A percentile compares a stretch with the other conserved stretches of the same genome.
Conservation (phyloP, 2,113 vertebrate species). For the Dipodomys spectabilis region DNA sequence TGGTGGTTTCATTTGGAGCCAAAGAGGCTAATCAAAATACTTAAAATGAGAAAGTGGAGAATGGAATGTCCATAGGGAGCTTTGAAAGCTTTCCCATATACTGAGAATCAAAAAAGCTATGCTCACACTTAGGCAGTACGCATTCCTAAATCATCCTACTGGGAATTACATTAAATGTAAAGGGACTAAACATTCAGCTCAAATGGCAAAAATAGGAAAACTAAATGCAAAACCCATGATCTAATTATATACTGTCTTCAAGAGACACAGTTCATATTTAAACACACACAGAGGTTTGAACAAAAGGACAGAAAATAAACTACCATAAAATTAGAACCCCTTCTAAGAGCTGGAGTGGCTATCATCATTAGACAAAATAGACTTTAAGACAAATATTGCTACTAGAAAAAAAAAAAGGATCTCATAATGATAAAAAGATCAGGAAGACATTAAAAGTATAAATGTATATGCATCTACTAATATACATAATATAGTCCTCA, state of each 20-base stretch:
- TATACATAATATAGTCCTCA: background rate
- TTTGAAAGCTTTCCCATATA: background rate
- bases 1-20: background rate
- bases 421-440: background rate
- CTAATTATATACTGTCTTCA: background rate
- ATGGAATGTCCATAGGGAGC: background rate
- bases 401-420: background rate
- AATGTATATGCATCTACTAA: background rate
- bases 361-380: background rate
- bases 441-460: background rate
- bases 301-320: background rate
- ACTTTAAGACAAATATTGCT: background rate
- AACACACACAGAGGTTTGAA: conserved; percentile 4
- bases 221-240: background rate
- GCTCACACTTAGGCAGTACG: background rate
- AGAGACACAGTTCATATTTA: conserved; percentile 11
- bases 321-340: background rate
- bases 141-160: background rate
- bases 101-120: background rate
- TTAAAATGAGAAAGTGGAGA: background rate
- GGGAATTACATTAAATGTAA: conserved; percentile 1
- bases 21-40: background rate
- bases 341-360: background rate
- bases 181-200: background rate
- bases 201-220: background rate